phyloP scores from a whole-genome alignment of 2,113 vertebrate genomes.

The Pandion haliaetus region DNA sequence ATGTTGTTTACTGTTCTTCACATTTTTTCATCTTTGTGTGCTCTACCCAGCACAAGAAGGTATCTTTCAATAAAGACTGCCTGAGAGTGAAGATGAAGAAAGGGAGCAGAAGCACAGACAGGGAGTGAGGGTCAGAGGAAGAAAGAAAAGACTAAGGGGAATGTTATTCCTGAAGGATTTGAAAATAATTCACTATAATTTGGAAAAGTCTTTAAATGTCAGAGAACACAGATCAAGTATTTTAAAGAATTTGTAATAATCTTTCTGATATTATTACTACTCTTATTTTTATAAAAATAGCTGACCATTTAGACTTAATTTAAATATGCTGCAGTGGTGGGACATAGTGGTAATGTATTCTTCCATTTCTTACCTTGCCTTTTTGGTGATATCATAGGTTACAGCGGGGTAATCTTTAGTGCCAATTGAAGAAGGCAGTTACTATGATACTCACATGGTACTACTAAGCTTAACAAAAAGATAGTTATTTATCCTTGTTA shows the following conservation, averaged over 20 bases:
- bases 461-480: not conserved
- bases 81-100: not conserved
- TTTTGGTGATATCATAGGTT: not conserved
- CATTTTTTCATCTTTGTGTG: conserved; percentile 28
- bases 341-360: not conserved
- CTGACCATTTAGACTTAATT: not conserved
- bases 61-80: conserved; percentile 24
- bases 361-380: not conserved
- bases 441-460: not conserved
- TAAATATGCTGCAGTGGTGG: not conserved
- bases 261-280: not conserved
- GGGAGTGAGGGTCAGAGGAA: not conserved
- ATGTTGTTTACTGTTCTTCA: conserved; percentile 24
- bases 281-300: not conserved
- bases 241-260: not conserved
- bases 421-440: not conserved
- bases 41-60: not conserved
- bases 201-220: not conserved
- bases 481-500: not conserved
- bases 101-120: not conserved
- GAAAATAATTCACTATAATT: not conserved
- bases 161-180: not conserved
- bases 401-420: not conserved
- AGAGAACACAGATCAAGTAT: not conserved
- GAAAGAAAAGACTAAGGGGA: not conserved